phyloP scores from a whole-genome alignment of 2,797 vertebrate genomes.

The Malurus splendens region DNA sequence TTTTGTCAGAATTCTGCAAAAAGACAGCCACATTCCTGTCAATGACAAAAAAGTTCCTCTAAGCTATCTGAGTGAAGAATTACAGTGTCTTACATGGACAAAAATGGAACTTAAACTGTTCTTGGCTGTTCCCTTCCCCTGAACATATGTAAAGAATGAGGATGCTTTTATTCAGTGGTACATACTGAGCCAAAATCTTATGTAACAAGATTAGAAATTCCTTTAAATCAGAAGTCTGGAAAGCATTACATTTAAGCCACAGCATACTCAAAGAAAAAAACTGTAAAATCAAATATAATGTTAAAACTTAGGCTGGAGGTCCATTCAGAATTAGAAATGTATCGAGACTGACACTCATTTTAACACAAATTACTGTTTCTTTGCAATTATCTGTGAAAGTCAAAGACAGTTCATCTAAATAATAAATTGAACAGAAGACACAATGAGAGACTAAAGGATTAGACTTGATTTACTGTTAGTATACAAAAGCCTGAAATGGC shows the following conservation, averaged over 20 bases:
- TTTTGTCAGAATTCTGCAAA: not conserved
- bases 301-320: not conserved
- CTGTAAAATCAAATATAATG: not conserved
- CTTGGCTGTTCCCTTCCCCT: not conserved
- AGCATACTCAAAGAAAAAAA: not conserved
- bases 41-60: not conserved
- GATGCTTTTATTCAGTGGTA: not conserved
- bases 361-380: not conserved
- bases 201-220: not conserved
- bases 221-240: not conserved
- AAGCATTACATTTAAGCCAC: not conserved
- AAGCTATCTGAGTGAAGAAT: not conserved
- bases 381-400: not conserved
- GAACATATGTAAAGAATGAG: not conserved
- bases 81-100: not conserved
- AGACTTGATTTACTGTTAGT: not conserved
- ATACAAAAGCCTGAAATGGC: not conserved
- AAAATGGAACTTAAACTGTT: not conserved
- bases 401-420: not conserved
- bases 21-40: not conserved
- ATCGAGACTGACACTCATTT: fast-evolving
- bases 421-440: not conserved
- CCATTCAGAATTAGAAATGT: not conserved
- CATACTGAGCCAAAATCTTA: not conserved
- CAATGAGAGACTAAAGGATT: not conserved